Percentiles rank a stretch among this genome's conserved stretches.
These are phyloP conservation scores for Muscicapa striata DNA, from an alignment of 2,797 vertebrate genomes.

Conservation along the genomic window DNA sequence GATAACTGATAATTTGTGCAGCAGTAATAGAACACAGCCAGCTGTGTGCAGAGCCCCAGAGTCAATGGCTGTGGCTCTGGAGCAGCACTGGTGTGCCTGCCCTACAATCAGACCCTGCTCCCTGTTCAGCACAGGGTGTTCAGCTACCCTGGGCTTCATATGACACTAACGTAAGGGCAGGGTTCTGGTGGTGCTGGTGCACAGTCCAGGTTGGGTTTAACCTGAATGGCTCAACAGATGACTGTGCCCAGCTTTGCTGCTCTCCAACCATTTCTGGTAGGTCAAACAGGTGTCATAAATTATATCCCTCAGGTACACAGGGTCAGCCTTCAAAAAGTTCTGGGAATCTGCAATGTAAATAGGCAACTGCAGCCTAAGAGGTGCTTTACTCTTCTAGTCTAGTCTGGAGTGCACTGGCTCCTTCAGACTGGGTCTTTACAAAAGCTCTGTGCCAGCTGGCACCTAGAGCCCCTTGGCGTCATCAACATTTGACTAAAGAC, in stretches of 20 bases:
- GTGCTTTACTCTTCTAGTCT: not conserved
- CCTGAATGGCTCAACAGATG: not conserved
- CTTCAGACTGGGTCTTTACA: not conserved
- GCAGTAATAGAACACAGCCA: not conserved
- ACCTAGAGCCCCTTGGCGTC: not conserved
- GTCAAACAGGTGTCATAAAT: not conserved
- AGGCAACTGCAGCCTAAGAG: not conserved
- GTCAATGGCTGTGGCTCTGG: accelerated
- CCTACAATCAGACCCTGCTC: not conserved
- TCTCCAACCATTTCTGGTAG: not conserved
- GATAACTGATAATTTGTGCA: not conserved
- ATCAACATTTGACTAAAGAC: not conserved
- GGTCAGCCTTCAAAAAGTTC: not conserved
- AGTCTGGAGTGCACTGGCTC: not conserved
- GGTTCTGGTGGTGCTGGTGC: not conserved
- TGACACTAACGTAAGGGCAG: not conserved
- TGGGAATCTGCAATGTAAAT: not conserved
- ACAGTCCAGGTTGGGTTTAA: not conserved
- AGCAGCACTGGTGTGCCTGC: not conserved
- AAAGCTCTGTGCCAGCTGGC: not conserved
- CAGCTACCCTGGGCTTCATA: not conserved
- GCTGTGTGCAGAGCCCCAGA: not conserved
- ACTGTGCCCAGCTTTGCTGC: not conserved
- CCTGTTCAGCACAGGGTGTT: not conserved
- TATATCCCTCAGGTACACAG: accelerated